Evolutionary conservation across 2,797 vertebrate genomes (phyloP).

Genomic region (Lates japonicus): DNA sequence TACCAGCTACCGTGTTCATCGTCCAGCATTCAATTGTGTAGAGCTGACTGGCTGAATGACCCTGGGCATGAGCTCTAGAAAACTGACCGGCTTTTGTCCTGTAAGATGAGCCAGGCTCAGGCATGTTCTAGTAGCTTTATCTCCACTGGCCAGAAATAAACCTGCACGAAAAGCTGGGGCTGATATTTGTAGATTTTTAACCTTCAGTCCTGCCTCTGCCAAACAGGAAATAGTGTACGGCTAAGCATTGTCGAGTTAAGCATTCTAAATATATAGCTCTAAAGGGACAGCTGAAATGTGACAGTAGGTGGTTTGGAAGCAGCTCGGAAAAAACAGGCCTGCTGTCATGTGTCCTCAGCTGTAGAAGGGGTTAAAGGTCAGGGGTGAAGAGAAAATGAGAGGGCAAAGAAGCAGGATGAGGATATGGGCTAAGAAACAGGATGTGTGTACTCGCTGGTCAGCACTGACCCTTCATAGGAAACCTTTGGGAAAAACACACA

Average conservation of each 20-base stretch:
- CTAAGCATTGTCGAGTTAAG: conserved; percentile 58
- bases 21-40: conserved; percentile 49
- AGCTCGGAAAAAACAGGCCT: conserved; percentile 50
- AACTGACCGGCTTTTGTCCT: conserved; percentile 63
- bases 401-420: conserved; percentile 47
- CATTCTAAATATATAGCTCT: conserved; percentile 65
- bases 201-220: conserved; percentile 33
- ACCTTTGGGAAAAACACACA: conserved; percentile 9
- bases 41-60: conserved; percentile 50
- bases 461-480: background rate
- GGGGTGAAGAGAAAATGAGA: conserved; percentile 26
- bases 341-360: conserved; percentile 38
- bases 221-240: conserved; percentile 28
- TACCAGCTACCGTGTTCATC: conserved; percentile 6
- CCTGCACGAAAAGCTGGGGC: conserved; percentile 36
- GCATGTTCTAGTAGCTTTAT: conserved; percentile 63
- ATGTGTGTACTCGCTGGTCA: conserved; percentile 14
- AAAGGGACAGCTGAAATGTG: conserved; percentile 60
- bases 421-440: conserved; percentile 39
- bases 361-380: conserved; percentile 57
- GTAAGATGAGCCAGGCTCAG: conserved; percentile 44
- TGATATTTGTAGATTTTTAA: conserved; percentile 54
- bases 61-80: conserved; percentile 56
- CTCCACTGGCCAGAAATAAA: conserved; percentile 54
- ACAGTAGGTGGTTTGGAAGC: conserved; percentile 30